Conservation (phyloP, 2,797 vertebrate genomes). For the Clarias fuscus region DNA sequence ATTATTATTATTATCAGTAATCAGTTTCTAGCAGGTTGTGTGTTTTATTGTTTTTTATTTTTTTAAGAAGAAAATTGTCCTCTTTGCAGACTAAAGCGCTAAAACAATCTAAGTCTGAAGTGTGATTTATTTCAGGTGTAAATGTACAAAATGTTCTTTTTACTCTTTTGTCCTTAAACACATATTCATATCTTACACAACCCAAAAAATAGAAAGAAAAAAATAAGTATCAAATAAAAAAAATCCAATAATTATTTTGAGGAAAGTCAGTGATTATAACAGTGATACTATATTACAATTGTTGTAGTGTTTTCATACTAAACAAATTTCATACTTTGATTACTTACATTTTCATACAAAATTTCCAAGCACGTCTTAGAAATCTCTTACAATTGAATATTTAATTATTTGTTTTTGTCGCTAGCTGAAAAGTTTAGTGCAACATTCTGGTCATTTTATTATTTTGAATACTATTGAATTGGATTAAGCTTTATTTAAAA, state of each 20-base stretch:
- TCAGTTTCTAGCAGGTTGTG: not conserved
- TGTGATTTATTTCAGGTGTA: not conserved
- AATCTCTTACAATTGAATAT: not conserved
- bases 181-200: too few species aligned
- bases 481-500: not conserved
- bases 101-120: not conserved
- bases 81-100: slow-evolving; percentile 32
- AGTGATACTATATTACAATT: not conserved
- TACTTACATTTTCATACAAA: not conserved
- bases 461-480: not conserved
- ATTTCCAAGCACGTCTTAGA: not conserved
- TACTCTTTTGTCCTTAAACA: not conserved
- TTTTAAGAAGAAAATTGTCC: not conserved
- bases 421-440: too few species aligned
- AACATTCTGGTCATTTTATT: not conserved
- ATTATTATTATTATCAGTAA: not conserved
- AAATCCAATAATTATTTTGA: not conserved
- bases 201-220: too few species aligned
- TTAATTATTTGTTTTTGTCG: not conserved
- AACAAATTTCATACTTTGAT: not conserved
- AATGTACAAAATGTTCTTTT: not conserved
- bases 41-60: slow-evolving; percentile 7
- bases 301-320: not conserved
- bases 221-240: not conserved
- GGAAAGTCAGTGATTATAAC: not conserved